A percentile compares a stretch with the other conserved stretches of the same genome.
These are phyloP conservation scores for Microdon myrmicae DNA, from an alignment of 2,888 invertebrate genomes.

Conservation along the genomic window DNA sequence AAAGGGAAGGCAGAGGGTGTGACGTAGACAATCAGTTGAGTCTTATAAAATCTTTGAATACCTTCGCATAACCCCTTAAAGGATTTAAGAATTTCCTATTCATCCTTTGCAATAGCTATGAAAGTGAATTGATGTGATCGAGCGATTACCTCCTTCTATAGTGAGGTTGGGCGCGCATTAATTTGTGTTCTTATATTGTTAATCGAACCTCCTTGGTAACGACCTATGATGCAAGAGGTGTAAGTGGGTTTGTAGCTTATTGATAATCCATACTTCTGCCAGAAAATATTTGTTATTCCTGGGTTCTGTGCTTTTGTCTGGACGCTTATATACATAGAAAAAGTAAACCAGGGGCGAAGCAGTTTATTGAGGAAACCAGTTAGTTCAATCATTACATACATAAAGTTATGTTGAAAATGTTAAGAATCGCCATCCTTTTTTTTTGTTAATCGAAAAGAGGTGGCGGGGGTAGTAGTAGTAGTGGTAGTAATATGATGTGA, in stretches of 20 bases:
- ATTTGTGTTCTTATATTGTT: constrained; percentile 28
- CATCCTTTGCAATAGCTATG: constrained; percentile 45
- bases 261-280: constrained; percentile 49
- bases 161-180: constrained; percentile 12
- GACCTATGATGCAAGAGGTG: background rate
- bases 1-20: background rate
- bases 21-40: too few relatives aligned
- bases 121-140: constrained; percentile 49
- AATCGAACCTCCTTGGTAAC: constrained; percentile 33
- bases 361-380: too few relatives aligned
- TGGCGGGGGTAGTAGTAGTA: too few relatives aligned
- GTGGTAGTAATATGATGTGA: too few relatives aligned
- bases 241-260: constrained; percentile 19
- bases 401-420: too few relatives aligned
- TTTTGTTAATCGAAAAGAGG: too few relatives aligned
- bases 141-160: constrained; percentile 13
- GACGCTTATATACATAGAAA: too few relatives aligned
- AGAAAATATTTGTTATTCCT: too few relatives aligned
- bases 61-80: constrained; percentile 39
- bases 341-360: too few relatives aligned
- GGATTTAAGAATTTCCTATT: constrained; percentile 37
- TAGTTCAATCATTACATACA: too few relatives aligned
- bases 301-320: too few relatives aligned
- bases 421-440: too few relatives aligned
- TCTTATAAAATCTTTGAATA: constrained; percentile 42